These are phyloP conservation scores for Sycophaga agraensis DNA, from an alignment of 1,140 invertebrate genomes.

Conservation along the genomic window DNA sequence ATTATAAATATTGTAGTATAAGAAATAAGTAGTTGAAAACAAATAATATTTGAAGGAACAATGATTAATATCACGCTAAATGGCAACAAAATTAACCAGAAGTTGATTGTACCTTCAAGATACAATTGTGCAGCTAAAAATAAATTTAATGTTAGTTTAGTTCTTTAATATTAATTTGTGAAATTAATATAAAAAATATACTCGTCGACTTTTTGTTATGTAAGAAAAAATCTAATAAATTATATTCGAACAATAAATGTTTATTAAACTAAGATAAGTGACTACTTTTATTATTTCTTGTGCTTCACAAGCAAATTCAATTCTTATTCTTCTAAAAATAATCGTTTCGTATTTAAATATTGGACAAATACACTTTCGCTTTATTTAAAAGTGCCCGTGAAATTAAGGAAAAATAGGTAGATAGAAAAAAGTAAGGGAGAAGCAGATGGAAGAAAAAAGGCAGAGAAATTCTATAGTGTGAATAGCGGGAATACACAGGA, in stretches of 20 bases:
- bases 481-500: slow-evolving; percentile 53
- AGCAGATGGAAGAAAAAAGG: slow-evolving; percentile 20
- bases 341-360: no score
- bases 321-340: no score
- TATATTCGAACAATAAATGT: no score
- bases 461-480: slow-evolving; percentile 50
- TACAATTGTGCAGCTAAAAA: slow-evolving; percentile 62
- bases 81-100: slow-evolving; percentile 65
- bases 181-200: no score
- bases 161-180: no score
- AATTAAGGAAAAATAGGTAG: slow-evolving; percentile 20
- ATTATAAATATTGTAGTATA: slow-evolving; percentile 64
- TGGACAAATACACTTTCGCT: slow-evolving; percentile 23
- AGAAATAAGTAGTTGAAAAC: slow-evolving; percentile 65
- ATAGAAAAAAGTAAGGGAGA: slow-evolving; percentile 21
- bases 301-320: no score
- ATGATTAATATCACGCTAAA: slow-evolving; percentile 59
- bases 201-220: no score
- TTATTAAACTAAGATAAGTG: no score
- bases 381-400: slow-evolving; percentile 26
- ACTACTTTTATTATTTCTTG: no score
- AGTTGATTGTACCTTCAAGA: slow-evolving; percentile 62
- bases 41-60: slow-evolving; percentile 64
- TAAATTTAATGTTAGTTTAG: no score
- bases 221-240: no score